phyloP scores from a whole-genome alignment of 2,888 invertebrate species.

The Orthosia gothica region DNA sequence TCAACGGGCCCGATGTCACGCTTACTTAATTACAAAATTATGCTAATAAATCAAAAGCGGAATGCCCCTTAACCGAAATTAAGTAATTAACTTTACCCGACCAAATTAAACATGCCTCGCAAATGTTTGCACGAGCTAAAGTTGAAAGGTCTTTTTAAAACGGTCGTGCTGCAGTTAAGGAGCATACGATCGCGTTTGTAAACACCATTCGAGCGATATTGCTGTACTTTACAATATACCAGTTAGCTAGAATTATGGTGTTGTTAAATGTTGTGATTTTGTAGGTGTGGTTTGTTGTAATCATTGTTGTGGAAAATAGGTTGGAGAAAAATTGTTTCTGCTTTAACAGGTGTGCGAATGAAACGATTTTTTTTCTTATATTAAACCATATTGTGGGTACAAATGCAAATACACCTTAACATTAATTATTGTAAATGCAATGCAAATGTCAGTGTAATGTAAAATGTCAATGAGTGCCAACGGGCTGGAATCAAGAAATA shows the following conservation, averaged over 20 bases:
- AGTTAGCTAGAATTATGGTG: conserved; percentile 69
- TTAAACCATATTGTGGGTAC: too few relatives aligned
- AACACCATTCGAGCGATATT: conserved; percentile 74
- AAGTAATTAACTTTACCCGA: conserved; percentile 85
- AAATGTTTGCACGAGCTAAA: conserved; percentile 66
- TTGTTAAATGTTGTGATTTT: conserved; percentile 66
- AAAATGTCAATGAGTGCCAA: too few relatives aligned
- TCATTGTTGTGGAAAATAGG: conserved; percentile 27
- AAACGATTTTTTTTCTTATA: too few relatives aligned
- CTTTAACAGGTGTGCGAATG: conserved; percentile 3
- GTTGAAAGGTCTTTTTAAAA: conserved; percentile 70
- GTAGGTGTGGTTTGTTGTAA: conserved; percentile 58
- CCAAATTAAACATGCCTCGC: conserved; percentile 73
- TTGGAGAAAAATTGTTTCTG: neutral
- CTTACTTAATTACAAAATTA: conserved; percentile 82
- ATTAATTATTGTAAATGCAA: too few relatives aligned
- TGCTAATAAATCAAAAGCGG: conserved; percentile 84
- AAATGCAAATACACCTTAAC: too few relatives aligned
- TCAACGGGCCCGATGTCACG: conserved; percentile 76
- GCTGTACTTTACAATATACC: conserved; percentile 73
- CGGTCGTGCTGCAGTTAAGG: conserved; percentile 70
- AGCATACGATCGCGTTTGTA: conserved; percentile 79
- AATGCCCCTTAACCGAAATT: conserved; percentile 84
- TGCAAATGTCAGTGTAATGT: too few relatives aligned
- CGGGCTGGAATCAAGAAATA: too few relatives aligned